Base-by-base conservation (phyloP, 2,888 invertebrate genomes). In the Volucella inflata region DNA sequence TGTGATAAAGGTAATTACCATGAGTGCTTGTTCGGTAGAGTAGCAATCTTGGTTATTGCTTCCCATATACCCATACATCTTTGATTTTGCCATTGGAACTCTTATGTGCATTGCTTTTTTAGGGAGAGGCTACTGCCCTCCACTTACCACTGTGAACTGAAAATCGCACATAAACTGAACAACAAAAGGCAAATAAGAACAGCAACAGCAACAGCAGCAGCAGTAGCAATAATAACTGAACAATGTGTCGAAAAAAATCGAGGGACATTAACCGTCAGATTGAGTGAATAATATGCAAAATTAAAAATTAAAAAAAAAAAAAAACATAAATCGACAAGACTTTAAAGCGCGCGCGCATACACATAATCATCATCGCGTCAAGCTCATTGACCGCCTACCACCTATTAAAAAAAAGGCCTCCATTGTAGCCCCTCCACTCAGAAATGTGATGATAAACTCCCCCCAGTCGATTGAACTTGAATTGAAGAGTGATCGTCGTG, bases 221-320 rank as follows among this genome's bases (percentile, higher is more conserved):
- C 12, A 36, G 8, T 14, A 36, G 16, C 8, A 16, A 16, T 17
- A 9, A 60, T 8, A 44, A 11, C 48, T 44, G 30, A 79, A 74
- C 74, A 84, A 84, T 65, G 60, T 80, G 79, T 84, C 84, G 4
- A 30, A 30, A 30, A 84, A 84, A 84, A 80, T 84, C 70, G 57
- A 84, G 84, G 80, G 84, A 84, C 84, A 80, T 84, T 84, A 84
- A 84, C 84, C 84, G 75, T 80, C 84, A 74, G 65, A 42, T 84
- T 76, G 60, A 75, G 55, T 75, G 75, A 70, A 53, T 71, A 75
- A 84, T 71, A 59, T 65, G 16, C 53, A 57, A 64, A 67, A 55
- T 50, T 14, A 67, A 53, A 74, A 68, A 44, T 30, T 30, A 6
- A 30, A 30, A 30, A 30, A 30, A 30, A 30, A 21, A 21, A 21